Conservation (phyloP, 2,888 invertebrate species). For the Mylabris sibirica region DNA sequence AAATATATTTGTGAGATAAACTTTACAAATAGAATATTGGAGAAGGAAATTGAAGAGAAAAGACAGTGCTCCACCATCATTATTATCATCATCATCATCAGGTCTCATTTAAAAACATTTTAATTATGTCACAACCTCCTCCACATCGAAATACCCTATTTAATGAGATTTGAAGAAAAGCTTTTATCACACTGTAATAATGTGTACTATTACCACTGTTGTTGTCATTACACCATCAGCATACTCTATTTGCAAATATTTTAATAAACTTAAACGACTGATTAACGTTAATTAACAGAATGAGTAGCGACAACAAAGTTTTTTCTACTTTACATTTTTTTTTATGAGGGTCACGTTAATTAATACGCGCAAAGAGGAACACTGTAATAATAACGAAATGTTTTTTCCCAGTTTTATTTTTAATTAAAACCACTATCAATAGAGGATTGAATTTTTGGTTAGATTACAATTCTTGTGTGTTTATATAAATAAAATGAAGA, state of each 20-base stretch:
- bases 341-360: conserved; percentile 22
- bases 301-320: conserved; percentile 17
- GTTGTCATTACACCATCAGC: background rate
- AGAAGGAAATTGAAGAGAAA: conserved; percentile 8
- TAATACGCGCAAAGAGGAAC: conserved; percentile 14
- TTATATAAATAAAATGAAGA: too few species aligned
- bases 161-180: conserved; percentile 40
- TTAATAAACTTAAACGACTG: conserved; percentile 36
- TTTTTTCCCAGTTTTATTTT: background rate
- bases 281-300: conserved; percentile 40
- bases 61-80: background rate
- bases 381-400: background rate
- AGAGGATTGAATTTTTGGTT: too few species aligned
- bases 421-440: background rate
- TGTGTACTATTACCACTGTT: background rate
- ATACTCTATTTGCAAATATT: conserved; percentile 27
- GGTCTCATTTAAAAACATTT: conserved; percentile 36
- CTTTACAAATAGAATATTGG: background rate
- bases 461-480: too few species aligned
- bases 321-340: conserved; percentile 15
- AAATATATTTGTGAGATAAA: background rate
- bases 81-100: conserved; percentile 2
- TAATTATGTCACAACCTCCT: conserved; percentile 28
- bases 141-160: conserved; percentile 33
- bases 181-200: conserved; percentile 20